Percentiles rank a stretch among this genome's conserved stretches.
phyloP scores from a whole-genome alignment of 1,140 invertebrate species.

The Caenorhabditis latens region DNA sequence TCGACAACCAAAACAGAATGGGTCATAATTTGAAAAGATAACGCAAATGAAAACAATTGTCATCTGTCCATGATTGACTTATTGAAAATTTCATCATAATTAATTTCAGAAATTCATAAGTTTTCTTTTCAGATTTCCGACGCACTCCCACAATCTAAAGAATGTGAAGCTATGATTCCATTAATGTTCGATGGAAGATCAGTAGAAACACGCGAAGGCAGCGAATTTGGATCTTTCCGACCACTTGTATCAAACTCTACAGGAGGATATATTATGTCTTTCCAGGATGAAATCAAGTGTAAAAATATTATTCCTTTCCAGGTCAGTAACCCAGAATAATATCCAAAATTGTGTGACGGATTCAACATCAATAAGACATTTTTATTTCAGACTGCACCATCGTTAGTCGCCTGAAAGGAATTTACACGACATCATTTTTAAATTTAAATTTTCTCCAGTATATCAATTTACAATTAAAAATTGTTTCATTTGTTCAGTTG shows the following conservation, averaged over 20 bases:
- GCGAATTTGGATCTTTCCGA: conserved; percentile 61
- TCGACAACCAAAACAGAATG: not conserved
- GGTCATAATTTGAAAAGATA: not conserved
- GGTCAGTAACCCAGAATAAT: conserved; percentile 22
- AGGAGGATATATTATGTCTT: conserved; percentile 64
- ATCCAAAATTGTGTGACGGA: not conserved
- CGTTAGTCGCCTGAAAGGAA: conserved; percentile 36
- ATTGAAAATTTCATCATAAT: not conserved
- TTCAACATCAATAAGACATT: not conserved
- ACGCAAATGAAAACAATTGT: not conserved
- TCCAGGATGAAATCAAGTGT: conserved; percentile 59
- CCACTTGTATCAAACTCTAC: conserved; percentile 53
- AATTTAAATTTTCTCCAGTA: not conserved
- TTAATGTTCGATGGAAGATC: conserved; percentile 63
- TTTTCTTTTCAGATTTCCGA: conserved; percentile 15
- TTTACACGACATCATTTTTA: no score
- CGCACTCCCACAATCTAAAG: conserved; percentile 52
- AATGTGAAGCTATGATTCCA: conserved; percentile 59
- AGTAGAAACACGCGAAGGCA: conserved; percentile 51
- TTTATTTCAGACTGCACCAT: conserved; percentile 56
- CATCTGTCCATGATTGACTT: not conserved
- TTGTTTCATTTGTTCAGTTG: not conserved
- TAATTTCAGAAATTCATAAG: not conserved
- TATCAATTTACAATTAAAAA: not conserved
- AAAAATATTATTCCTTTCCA: conserved; percentile 63